Percentiles rank a stretch among this genome's conserved stretches.
phyloP scores from a whole-genome alignment of 2,113 vertebrate genomes.

The Ailuropoda melanoleuca region DNA sequence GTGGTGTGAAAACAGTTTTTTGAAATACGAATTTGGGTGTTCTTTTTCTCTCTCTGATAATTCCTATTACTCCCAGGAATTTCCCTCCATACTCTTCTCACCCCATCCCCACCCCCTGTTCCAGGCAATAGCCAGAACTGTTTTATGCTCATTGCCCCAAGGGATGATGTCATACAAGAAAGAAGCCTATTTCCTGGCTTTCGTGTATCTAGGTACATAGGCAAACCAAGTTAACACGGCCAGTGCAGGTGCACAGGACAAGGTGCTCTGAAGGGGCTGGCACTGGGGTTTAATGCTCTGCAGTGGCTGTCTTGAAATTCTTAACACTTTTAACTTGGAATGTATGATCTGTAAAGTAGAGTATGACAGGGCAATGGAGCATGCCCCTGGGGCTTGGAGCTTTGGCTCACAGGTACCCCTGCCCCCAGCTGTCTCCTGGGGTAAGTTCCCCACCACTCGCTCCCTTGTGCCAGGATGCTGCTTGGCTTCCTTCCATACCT shows the following conservation, averaged over 20 bases:
- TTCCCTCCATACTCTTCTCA: background rate
- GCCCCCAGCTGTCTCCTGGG: background rate
- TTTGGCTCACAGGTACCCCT: background rate
- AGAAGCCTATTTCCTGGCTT: background rate
- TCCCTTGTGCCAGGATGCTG: background rate
- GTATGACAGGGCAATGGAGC: background rate
- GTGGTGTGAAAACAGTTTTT: background rate
- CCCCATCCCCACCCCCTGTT: background rate
- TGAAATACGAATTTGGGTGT: background rate
- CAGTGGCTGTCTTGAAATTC: background rate
- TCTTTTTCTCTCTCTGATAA: background rate
- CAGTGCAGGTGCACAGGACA: too few relatives aligned
- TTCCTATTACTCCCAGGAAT: background rate
- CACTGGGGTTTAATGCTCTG: background rate
- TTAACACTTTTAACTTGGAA: background rate
- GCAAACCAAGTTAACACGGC: accelerated
- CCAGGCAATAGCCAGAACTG: background rate
- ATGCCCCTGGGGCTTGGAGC: background rate
- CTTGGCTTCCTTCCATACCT: background rate
- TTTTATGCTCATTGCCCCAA: background rate
- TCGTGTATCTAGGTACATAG: accelerated
- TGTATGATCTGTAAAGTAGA: background rate
- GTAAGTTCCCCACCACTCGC: background rate
- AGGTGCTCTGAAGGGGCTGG: background rate
- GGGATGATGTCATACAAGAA: background rate